phyloP scores from a whole-genome alignment of 2,113 vertebrate species.

The Hypocryptadius cinnamomeus region DNA sequence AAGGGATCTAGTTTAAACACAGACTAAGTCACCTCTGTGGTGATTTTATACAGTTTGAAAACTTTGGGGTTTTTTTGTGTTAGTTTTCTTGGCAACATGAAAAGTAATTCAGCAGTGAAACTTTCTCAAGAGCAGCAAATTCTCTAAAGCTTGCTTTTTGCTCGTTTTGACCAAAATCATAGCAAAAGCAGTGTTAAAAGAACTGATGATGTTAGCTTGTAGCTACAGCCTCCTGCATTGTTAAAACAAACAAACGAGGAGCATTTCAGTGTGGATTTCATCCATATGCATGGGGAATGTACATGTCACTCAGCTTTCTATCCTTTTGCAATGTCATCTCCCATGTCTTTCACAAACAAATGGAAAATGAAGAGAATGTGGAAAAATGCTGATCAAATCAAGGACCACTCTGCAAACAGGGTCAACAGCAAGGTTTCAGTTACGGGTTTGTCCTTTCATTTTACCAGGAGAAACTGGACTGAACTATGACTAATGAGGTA shows the following conservation, averaged over 20 bases:
- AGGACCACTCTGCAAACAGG: background rate
- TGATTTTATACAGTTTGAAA: background rate
- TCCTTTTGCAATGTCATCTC: background rate
- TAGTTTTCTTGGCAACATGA: background rate
- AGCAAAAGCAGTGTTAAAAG: background rate
- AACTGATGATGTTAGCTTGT: background rate
- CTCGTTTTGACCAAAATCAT: background rate
- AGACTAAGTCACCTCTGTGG: background rate
- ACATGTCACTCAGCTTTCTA: background rate
- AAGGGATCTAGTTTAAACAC: background rate
- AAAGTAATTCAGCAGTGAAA: background rate
- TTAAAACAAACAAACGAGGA: background rate
- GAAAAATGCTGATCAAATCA: background rate
- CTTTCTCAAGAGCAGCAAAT: background rate
- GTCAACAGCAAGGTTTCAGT: background rate
- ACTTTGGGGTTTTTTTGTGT: rapidly evolving
- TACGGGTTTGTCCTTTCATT: background rate
- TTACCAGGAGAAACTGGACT: background rate
- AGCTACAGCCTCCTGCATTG: background rate
- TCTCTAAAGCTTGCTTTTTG: background rate
- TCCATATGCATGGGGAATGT: background rate
- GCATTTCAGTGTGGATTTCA: background rate
- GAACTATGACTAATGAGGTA: background rate
- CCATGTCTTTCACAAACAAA: background rate
- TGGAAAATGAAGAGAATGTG: background rate